Percentiles rank a stretch among this genome's conserved stretches.
These are phyloP conservation scores for Siniperca chuatsi DNA, from an alignment of 2,113 vertebrate genomes.

Conservation along the genomic window DNA sequence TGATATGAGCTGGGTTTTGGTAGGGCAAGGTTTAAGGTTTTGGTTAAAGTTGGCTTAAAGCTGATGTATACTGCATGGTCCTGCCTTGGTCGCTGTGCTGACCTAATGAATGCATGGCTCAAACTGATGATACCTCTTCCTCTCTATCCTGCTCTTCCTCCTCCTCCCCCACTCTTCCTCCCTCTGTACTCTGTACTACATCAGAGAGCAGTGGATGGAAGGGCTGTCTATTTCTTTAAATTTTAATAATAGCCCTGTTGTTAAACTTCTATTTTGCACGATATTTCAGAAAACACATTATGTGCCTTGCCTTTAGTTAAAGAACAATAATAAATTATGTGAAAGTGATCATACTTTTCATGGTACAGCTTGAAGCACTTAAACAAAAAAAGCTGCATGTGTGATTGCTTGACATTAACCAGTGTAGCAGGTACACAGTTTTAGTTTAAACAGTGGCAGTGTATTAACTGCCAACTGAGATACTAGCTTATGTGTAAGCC, in stretches of 20 bases:
- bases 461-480: not conserved
- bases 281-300: slow-evolving; percentile 94
- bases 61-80: slow-evolving; percentile 76
- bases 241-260: slow-evolving; percentile 69
- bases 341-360: slow-evolving; percentile 77
- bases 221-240: slow-evolving; percentile 71
- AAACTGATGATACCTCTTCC: slow-evolving; percentile 81
- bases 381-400: slow-evolving; percentile 89
- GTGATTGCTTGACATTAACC: slow-evolving; percentile 84
- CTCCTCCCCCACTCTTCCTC: slow-evolving; percentile 21
- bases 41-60: slow-evolving; percentile 58
- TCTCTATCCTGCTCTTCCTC: slow-evolving; percentile 67
- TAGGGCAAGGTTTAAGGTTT: slow-evolving; percentile 32
- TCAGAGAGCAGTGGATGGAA: slow-evolving; percentile 63
- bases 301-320: slow-evolving; percentile 96
- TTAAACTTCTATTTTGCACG: slow-evolving; percentile 93
- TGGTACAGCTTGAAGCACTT: slow-evolving; percentile 80
- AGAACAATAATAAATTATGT: slow-evolving; percentile 80
- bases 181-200: slow-evolving; percentile 37
- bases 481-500: slow-evolving; percentile 3
- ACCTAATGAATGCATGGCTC: slow-evolving; percentile 90
- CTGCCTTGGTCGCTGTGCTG: slow-evolving; percentile 72
- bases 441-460: slow-evolving; percentile 19
- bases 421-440: slow-evolving; percentile 39
- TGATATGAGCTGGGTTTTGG: slow-evolving; percentile 36